A percentile compares a stretch with the other conserved stretches of the same genome.
Conservation (phyloP, 2,888 invertebrate species). For the Allacma fusca region DNA sequence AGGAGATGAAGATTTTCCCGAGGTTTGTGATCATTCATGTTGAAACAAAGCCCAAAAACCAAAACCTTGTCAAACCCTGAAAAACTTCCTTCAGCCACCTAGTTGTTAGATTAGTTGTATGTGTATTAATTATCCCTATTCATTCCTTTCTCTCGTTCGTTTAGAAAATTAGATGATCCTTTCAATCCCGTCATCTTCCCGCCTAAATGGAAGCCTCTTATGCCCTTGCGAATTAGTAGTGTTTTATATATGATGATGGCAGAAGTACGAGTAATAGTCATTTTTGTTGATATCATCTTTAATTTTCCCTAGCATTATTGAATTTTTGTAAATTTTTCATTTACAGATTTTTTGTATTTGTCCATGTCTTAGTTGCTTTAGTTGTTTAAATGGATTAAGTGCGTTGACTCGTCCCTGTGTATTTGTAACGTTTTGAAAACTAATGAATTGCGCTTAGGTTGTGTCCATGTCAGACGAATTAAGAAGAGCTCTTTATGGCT, state of each 20-base stretch:
- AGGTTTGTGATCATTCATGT: slow-evolving; percentile 46
- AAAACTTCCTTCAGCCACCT: background rate
- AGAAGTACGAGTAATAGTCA: slow-evolving; percentile 23
- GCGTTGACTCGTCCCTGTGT: background rate
- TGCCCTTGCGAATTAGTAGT: slow-evolving; percentile 31
- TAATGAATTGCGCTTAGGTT: slow-evolving; percentile 70
- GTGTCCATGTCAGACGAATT: slow-evolving; percentile 93
- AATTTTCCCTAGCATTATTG: background rate
- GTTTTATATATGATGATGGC: slow-evolving; percentile 26
- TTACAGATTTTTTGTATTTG: slow-evolving; percentile 27
- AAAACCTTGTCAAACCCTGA: background rate
- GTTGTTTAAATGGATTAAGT: slow-evolving; percentile 29
- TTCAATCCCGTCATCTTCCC: background rate
- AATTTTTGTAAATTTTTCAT: slow-evolving; percentile 31
- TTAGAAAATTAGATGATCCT: slow-evolving; percentile 5
- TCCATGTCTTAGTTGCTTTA: slow-evolving; percentile 39
- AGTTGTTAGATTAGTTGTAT: slow-evolving; percentile 24
- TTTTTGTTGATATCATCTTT: slow-evolving; percentile 23
- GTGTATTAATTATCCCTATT: slow-evolving; percentile 8
- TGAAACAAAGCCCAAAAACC: slow-evolving; percentile 26
- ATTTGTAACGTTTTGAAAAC: slow-evolving; percentile 7
- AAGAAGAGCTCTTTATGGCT: slow-evolving; percentile 77
- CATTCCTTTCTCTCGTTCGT: background rate
- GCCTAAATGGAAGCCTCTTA: background rate
- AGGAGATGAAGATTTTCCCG: slow-evolving; percentile 50